These are phyloP conservation scores for Strigops habroptila DNA, from an alignment of 2,113 vertebrate species.

Conservation along the genomic window DNA sequence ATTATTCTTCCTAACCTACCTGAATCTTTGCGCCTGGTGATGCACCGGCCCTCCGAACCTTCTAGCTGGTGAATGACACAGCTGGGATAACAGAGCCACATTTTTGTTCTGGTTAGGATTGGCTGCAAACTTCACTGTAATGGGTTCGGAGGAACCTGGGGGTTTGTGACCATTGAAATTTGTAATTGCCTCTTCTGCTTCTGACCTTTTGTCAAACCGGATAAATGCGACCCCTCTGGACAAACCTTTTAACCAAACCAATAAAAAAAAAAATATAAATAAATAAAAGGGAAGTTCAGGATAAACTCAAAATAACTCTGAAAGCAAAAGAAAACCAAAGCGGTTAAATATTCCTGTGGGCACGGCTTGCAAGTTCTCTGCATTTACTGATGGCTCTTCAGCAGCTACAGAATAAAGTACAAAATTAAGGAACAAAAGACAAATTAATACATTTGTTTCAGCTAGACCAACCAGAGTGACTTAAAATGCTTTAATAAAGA, in stretches of 20 bases:
- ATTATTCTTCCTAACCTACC: conserved; percentile 76
- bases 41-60: conserved; percentile 94
- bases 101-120: conserved; percentile 98
- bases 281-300: conserved; percentile 7
- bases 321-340: conserved; percentile 60
- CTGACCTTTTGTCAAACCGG: conserved; percentile 93
- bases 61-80: conserved; percentile 92
- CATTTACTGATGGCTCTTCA: not conserved
- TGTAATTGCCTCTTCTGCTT: conserved; percentile 96
- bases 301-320: conserved; percentile 31
- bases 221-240: conserved; percentile 97
- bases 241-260: conserved; percentile 79
- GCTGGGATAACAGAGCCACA: conserved; percentile 90
- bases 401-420: not conserved
- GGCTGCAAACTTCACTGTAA: conserved; percentile 96
- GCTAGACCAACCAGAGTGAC: not conserved
- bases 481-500: not conserved
- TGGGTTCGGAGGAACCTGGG: conserved; percentile 88
- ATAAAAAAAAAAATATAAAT: conserved; percentile 32
- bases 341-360: conserved; percentile 36
- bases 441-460: conserved; percentile 1
- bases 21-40: conserved; percentile 96
- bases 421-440: conserved; percentile 31
- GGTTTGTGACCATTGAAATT: conserved; percentile 96
- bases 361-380: conserved; percentile 34